These are phyloP conservation scores for Redunca redunca DNA, from an alignment of 2,113 vertebrate species.

Conservation along the genomic window DNA sequence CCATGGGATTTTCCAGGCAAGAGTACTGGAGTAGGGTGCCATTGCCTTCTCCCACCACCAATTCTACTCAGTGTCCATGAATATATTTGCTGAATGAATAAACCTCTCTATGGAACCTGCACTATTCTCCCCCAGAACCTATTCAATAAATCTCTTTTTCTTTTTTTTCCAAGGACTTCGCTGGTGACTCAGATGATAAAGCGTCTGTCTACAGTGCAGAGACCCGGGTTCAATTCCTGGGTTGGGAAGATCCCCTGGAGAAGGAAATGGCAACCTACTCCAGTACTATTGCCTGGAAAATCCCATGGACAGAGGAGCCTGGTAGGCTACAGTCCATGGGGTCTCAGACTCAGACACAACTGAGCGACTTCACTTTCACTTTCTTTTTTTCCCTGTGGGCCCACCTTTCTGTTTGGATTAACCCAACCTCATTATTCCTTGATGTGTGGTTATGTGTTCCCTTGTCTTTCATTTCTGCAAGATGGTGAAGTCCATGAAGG, in stretches of 20 bases:
- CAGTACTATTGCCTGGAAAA: too few species aligned
- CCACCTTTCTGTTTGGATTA: neutral
- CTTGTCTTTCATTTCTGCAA: neutral
- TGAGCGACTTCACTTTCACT: too few species aligned
- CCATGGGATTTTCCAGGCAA: too few species aligned
- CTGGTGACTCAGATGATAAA: too few species aligned
- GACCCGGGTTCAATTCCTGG: fast-evolving
- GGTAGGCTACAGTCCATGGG: too few species aligned
- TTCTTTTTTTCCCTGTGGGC: neutral
- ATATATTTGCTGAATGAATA: neutral
- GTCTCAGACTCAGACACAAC: too few species aligned
- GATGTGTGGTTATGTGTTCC: neutral
- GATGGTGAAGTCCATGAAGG: neutral
- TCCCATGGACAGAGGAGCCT: too few species aligned
- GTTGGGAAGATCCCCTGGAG: too few species aligned
- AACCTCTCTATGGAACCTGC: neutral
- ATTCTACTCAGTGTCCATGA: neutral
- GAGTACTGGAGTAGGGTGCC: too few species aligned
- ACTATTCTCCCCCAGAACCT: neutral
- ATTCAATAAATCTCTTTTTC: neutral
- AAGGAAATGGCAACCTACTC: too few species aligned
- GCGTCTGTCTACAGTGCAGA: fast-evolving
- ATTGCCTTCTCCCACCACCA: neutral
- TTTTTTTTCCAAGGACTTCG: neutral
- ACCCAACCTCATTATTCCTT: neutral